Conservation (phyloP, 2,888 invertebrate genomes). For the Coecobrya sp. region DNA sequence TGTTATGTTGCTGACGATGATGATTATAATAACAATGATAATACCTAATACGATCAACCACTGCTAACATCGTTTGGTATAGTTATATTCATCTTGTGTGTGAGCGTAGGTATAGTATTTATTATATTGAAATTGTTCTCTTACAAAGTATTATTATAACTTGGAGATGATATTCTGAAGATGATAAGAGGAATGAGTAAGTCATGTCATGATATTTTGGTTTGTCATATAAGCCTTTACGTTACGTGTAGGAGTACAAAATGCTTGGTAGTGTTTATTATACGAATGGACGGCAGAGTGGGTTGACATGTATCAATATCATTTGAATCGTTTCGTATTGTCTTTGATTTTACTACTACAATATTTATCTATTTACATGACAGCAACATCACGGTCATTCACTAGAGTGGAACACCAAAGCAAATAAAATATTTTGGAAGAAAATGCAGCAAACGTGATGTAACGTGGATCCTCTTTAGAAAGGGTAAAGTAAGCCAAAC, state of each 20-base stretch:
- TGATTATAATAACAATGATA: constrained; percentile 22
- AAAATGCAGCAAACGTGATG: constrained; percentile 41
- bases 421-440: neutral
- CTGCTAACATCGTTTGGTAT: constrained; percentile 3
- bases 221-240: constrained; percentile 8
- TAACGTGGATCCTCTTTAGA: neutral
- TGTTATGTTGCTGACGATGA: neutral
- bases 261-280: neutral
- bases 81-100: neutral
- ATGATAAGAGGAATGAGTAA: constrained; percentile 33
- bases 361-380: neutral
- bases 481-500: constrained; percentile 6
- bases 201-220: constrained; percentile 16
- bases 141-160: neutral
- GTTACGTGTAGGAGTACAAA: constrained; percentile 5
- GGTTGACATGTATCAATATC: neutral
- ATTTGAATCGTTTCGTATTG: neutral
- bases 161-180: neutral
- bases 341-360: neutral
- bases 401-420: neutral
- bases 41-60: neutral
- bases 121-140: neutral
- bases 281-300: neutral
- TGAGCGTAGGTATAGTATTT: neutral
- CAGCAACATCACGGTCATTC: neutral